Percentiles rank a stretch among this genome's conserved stretches.
These are phyloP conservation scores for Homalodisca vitripennis DNA, from an alignment of 1,140 invertebrate species.

Conservation along the genomic window DNA sequence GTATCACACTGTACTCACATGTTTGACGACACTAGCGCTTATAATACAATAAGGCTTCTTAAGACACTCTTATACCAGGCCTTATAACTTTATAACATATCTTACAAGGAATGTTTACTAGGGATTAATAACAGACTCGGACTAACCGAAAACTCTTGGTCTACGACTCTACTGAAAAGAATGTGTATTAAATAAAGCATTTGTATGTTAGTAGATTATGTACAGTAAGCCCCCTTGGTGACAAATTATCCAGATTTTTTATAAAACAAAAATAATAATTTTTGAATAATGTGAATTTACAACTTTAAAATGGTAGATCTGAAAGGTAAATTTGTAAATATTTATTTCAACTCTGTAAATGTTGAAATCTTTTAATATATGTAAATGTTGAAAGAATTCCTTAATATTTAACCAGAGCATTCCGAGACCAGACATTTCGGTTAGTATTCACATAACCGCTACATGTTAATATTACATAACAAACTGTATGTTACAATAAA, in stretches of 20 bases:
- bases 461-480: no score
- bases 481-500: no score
- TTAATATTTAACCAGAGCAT: no score
- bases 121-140: neutral
- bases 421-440: no score
- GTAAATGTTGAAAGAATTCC: no score
- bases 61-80: neutral
- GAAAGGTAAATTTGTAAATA: no score
- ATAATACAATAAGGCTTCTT: constrained; percentile 8
- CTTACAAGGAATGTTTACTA: neutral
- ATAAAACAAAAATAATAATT: neutral
- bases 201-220: neutral
- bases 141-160: neutral
- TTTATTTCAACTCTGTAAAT: no score
- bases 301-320: no score
- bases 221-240: neutral
- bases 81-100: neutral
- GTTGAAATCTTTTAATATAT: no score
- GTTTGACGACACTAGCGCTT: no score
- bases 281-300: no score
- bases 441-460: no score
- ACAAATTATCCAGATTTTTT: neutral
- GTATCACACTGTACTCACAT: neutral
- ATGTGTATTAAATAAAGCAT: neutral
- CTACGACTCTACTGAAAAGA: neutral